Conservation (phyloP, 2,113 vertebrate species). For the Pachycephala philippinensis region DNA sequence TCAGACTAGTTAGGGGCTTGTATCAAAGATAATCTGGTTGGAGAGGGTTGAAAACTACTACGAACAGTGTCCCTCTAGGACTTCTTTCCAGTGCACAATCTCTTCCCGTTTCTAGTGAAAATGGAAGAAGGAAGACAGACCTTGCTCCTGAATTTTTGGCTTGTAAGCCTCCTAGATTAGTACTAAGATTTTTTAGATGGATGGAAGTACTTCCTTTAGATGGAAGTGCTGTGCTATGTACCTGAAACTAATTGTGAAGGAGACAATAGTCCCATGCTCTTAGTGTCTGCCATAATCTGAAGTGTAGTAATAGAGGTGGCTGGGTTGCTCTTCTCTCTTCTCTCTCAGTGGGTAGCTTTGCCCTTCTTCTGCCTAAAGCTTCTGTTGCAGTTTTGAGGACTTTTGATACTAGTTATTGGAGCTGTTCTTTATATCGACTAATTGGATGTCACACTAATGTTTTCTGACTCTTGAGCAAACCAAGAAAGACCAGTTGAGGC, state of each 20-base stretch:
- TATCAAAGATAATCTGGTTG: slow-evolving; percentile 37
- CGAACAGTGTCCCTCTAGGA: slow-evolving; percentile 45
- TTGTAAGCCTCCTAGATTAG: slow-evolving; percentile 59
- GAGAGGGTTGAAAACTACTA: slow-evolving; percentile 22
- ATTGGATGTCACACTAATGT: slow-evolving; percentile 59
- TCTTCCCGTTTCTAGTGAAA: slow-evolving; percentile 59
- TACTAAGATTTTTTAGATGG: slow-evolving; percentile 37
- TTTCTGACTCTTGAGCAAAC: slow-evolving; percentile 15
- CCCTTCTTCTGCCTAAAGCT: slow-evolving; percentile 72
- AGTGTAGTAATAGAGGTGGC: slow-evolving; percentile 42
- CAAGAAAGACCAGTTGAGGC: slow-evolving; percentile 1
- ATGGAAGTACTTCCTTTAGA: slow-evolving; percentile 1
- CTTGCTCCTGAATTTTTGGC: slow-evolving; percentile 27
- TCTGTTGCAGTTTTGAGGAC: slow-evolving; percentile 41
- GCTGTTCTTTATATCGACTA: slow-evolving; percentile 42
- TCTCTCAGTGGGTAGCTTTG: slow-evolving; percentile 36
- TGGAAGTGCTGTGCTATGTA: slow-evolving; percentile 33
- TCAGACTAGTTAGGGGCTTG: slow-evolving; percentile 61
- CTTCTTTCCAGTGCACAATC: slow-evolving; percentile 62
- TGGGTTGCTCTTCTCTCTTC: slow-evolving; percentile 27
- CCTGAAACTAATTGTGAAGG: slow-evolving; percentile 40
- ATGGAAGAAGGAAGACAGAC: slow-evolving; percentile 55
- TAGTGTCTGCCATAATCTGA: slow-evolving; percentile 47
- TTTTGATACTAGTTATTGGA: slow-evolving; percentile 47
- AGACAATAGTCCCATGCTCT: not conserved